These are phyloP conservation scores for Paragorgia papillata DNA, from an alignment of 92 coral and sea anemone species.

Conservation along the genomic window DNA sequence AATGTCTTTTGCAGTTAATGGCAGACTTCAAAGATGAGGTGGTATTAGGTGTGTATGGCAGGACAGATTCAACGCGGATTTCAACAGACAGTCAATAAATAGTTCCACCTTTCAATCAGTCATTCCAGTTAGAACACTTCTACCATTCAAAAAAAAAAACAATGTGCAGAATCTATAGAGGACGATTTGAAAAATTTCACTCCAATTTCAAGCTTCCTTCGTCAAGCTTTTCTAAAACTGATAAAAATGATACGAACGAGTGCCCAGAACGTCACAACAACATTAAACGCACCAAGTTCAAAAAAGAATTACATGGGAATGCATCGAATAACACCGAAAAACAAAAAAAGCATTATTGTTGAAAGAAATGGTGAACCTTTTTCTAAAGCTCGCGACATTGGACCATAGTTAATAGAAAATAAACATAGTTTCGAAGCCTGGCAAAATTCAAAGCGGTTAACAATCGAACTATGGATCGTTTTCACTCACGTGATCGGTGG, in stretches of 20 bases:
- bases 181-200: background rate
- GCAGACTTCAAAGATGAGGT: conserved; percentile 30
- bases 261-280: background rate
- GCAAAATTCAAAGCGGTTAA: too few species aligned
- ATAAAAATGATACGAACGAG: background rate
- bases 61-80: conserved; percentile 5
- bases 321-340: background rate
- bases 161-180: background rate
- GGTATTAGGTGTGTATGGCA: conserved; percentile 5
- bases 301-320: background rate
- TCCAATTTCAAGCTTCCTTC: too few species aligned
- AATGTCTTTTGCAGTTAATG: conserved; percentile 3
- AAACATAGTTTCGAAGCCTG: too few species aligned
- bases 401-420: too few species aligned
- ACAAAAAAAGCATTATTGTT: background rate
- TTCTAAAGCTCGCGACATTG: background rate
- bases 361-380: background rate
- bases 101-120: background rate
- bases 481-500: too few species aligned
- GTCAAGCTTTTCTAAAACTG: background rate
- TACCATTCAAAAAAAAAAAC: background rate
- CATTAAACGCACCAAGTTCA: background rate
- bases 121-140: conserved; percentile 4
- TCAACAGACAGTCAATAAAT: background rate
- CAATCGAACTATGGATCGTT: too few species aligned